These are phyloP conservation scores for Siniperca undulata DNA, from an alignment of 2,797 vertebrate genomes.

Conservation along the genomic window DNA sequence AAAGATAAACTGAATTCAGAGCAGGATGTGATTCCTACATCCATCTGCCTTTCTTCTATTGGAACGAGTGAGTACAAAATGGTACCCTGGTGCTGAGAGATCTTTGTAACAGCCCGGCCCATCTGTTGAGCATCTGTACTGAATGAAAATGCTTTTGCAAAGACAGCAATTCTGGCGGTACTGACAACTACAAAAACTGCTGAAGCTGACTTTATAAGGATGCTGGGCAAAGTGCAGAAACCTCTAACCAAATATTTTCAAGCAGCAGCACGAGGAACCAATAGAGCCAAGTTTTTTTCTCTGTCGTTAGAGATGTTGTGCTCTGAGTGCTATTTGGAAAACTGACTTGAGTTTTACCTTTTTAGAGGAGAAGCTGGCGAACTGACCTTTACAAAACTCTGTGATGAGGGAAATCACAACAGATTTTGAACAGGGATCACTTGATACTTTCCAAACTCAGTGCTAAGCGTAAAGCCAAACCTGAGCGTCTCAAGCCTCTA, in stretches of 20 bases:
- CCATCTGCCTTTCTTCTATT: slow-evolving; percentile 33
- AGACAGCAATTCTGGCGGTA: slow-evolving; percentile 38
- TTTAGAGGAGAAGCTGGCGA: slow-evolving; percentile 5
- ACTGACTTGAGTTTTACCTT: background rate
- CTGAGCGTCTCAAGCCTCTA: background rate
- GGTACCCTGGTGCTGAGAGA: slow-evolving; percentile 16
- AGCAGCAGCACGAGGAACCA: slow-evolving; percentile 32
- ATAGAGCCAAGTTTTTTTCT: slow-evolving; percentile 14
- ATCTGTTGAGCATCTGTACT: slow-evolving; percentile 60
- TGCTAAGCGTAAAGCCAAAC: background rate
- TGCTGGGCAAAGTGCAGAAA: slow-evolving; percentile 46
- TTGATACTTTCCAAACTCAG: slow-evolving; percentile 10
- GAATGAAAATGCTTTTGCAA: slow-evolving; percentile 46
- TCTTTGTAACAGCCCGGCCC: slow-evolving; percentile 29
- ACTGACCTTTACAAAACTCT: slow-evolving; percentile 2
- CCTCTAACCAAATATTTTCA: slow-evolving; percentile 45
- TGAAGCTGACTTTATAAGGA: slow-evolving; percentile 50
- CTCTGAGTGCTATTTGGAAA: slow-evolving; percentile 10
- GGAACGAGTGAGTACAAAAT: slow-evolving; percentile 6
- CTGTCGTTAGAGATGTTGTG: background rate
- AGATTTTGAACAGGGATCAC: slow-evolving; percentile 9
- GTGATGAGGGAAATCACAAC: slow-evolving; percentile 9
- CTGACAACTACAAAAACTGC: slow-evolving; percentile 48
- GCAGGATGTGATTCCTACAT: slow-evolving; percentile 14
- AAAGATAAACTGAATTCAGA: background rate